Evolutionary conservation across 2,888 invertebrate species (phyloP).

Genomic region (Hypselothyrea guttata): DNA sequence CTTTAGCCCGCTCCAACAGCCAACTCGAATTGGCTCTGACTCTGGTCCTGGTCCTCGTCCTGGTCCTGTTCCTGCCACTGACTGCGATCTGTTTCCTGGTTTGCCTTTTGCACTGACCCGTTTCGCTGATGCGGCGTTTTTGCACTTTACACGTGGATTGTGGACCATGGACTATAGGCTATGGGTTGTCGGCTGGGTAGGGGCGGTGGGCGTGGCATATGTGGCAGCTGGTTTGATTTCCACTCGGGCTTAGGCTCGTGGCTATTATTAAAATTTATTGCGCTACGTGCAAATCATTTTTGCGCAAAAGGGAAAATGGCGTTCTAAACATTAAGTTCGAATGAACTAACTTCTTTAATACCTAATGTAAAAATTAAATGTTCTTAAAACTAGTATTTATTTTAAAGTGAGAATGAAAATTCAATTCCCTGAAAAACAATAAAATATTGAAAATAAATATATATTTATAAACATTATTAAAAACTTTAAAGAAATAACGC

Average conservation of each 20-base stretch:
- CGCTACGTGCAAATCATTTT: slow-evolving; percentile 50
- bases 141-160: slow-evolving; percentile 49
- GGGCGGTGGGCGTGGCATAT: slow-evolving; percentile 9
- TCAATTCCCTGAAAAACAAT: too few species aligned
- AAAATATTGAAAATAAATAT: too few species aligned
- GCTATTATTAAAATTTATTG: slow-evolving; percentile 65
- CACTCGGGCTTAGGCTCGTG: slow-evolving; percentile 10
- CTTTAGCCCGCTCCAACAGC: slow-evolving; percentile 39
- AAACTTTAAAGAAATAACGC: too few species aligned
- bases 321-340: too few species aligned
- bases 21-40: neutral
- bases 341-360: too few species aligned
- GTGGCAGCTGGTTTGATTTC: slow-evolving; percentile 1
- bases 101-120: slow-evolving; percentile 20
- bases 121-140: slow-evolving; percentile 61
- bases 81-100: slow-evolving; percentile 1
- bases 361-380: too few species aligned
- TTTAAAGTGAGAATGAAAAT: too few species aligned
- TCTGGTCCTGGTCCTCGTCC: slow-evolving; percentile 23
- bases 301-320: neutral
- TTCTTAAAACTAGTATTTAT: too few species aligned
- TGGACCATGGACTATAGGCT: neutral
- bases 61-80: neutral
- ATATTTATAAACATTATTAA: too few species aligned
- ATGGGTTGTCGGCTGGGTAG: slow-evolving; percentile 11